Evolutionary conservation across 2,888 invertebrate species (phyloP).

Genomic region (Drosophila merina): DNA sequence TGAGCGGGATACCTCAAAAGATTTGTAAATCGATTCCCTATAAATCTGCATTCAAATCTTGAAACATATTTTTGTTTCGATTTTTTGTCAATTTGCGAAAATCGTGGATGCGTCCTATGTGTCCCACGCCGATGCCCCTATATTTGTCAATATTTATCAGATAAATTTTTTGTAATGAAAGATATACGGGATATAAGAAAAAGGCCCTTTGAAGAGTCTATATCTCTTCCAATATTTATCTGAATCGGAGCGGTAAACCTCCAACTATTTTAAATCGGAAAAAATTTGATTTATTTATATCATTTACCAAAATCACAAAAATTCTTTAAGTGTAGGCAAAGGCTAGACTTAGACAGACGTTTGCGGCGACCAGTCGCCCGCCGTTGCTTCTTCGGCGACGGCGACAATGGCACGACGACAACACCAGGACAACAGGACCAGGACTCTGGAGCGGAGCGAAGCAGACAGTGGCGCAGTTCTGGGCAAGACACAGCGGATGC

Average conservation of each 20-base stretch:
- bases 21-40: too few relatives aligned
- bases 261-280: too few relatives aligned
- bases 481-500: constrained; percentile 51
- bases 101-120: too few relatives aligned
- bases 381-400: constrained; percentile 59
- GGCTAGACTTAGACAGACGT: constrained; percentile 57
- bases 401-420: constrained; percentile 64
- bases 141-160: too few relatives aligned
- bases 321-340: constrained; percentile 23
- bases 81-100: neutral
- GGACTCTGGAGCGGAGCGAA: constrained; percentile 19
- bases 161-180: too few relatives aligned
- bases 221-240: neutral
- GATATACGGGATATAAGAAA: too few relatives aligned
- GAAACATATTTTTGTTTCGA: neutral
- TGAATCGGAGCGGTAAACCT: neutral
- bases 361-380: constrained; percentile 67
- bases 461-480: constrained; percentile 39
- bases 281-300: too few relatives aligned
- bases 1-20: too few relatives aligned
- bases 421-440: constrained; percentile 22
- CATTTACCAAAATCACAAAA: too few relatives aligned
- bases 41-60: too few relatives aligned
- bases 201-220: too few relatives aligned
- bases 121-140: too few relatives aligned